Evolutionary conservation across 2,797 vertebrate species (phyloP).

Genomic region (Paguma larvata): DNA sequence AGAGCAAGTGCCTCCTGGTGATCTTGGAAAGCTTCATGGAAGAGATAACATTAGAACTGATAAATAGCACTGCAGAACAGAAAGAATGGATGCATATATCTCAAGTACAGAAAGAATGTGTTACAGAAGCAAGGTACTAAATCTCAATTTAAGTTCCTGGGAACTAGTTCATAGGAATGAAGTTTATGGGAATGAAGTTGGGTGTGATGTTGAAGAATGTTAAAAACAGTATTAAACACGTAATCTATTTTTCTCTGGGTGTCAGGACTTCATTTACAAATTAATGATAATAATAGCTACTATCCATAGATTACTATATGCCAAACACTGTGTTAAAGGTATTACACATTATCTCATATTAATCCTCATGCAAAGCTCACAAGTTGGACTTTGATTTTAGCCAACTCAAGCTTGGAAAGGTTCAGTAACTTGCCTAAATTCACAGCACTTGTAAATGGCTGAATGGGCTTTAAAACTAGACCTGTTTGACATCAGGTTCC

Average conservation of each 20-base stretch:
- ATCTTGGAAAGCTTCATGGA: background rate
- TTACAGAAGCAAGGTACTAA: background rate
- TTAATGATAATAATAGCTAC: background rate
- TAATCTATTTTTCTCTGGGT: background rate
- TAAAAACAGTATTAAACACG: background rate
- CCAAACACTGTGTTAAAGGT: background rate
- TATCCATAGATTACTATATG: background rate
- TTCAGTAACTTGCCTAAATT: background rate
- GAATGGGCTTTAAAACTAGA: background rate
- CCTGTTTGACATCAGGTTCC: background rate
- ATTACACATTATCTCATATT: background rate
- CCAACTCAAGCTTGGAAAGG: background rate
- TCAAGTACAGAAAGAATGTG: background rate
- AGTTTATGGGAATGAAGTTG: background rate
- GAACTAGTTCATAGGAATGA: background rate
- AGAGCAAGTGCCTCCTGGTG: background rate
- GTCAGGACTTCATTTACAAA: background rate
- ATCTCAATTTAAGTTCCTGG: background rate
- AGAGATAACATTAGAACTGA: background rate
- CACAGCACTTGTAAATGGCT: background rate
- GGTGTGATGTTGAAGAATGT: background rate
- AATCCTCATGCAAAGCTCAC: background rate
- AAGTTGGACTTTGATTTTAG: background rate
- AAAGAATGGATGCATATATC: background rate
- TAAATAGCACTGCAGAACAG: background rate